A percentile compares a stretch with the other conserved stretches of the same genome.
phyloP scores from a whole-genome alignment of 2,113 vertebrate genomes.

The Chloropsis hardwickii region DNA sequence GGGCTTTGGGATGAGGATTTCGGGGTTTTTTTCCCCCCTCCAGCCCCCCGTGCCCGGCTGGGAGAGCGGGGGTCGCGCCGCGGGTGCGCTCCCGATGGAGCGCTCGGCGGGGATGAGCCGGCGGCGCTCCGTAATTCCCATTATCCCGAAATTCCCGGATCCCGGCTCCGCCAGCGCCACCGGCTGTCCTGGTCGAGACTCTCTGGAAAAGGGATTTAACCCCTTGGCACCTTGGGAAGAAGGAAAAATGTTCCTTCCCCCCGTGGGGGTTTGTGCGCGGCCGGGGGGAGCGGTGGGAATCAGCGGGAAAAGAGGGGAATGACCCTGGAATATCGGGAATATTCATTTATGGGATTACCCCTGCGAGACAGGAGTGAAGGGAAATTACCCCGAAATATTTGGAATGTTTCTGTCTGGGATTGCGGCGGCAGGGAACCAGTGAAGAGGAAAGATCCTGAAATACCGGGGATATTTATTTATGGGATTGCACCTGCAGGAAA shows the following conservation, averaged over 20 bases:
- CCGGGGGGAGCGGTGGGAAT: background rate
- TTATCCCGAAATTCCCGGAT: conserved; percentile 4
- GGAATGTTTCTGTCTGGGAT: background rate
- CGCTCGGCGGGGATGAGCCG: background rate
- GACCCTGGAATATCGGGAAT: no score
- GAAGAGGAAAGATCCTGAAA: background rate
- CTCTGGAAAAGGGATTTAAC: background rate
- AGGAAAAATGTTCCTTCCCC: background rate
- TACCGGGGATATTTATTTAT: no score
- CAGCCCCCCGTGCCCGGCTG: no score
- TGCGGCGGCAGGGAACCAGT: rapidly evolving
- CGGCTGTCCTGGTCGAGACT: background rate
- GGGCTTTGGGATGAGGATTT: no score
- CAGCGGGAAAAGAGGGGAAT: background rate
- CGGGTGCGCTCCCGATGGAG: background rate
- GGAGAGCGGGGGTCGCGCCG: background rate
- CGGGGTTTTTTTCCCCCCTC: rapidly evolving
- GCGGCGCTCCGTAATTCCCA: conserved; percentile 7
- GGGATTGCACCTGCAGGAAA: no score
- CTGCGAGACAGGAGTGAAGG: background rate
- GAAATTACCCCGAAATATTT: rapidly evolving
- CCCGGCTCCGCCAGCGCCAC: conserved; percentile 49
- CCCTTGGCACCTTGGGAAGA: background rate
- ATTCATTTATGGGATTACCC: rapidly evolving
- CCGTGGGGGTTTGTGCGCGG: background rate